phyloP scores from a whole-genome alignment of 1,140 invertebrate genomes.

The Drosophila littoralis region DNA sequence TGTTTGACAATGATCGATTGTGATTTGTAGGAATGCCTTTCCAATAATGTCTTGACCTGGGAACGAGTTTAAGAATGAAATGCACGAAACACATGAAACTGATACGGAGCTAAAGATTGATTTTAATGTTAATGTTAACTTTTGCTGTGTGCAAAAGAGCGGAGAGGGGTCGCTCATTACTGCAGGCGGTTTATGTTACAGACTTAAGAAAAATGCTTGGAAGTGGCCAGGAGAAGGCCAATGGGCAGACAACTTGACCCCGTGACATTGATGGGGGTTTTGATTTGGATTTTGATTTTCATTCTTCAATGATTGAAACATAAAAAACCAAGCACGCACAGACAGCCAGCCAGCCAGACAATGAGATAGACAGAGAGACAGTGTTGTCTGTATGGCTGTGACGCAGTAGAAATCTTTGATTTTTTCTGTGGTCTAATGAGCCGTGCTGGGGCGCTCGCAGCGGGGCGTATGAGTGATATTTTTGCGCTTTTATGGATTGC shows the following conservation, averaged over 20 bases:
- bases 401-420: slow-evolving; percentile 45
- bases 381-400: slow-evolving; percentile 19
- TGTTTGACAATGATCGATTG: slow-evolving; percentile 76
- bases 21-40: slow-evolving; percentile 66
- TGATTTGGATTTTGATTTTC: slow-evolving; percentile 75
- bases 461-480: slow-evolving; percentile 79
- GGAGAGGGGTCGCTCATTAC: slow-evolving; percentile 40
- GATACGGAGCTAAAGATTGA: slow-evolving; percentile 74
- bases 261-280: slow-evolving; percentile 78
- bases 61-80: slow-evolving; percentile 39
- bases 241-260: slow-evolving; percentile 7
- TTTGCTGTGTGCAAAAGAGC: slow-evolving; percentile 20
- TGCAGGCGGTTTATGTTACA: slow-evolving; percentile 69
- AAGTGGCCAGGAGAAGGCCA: slow-evolving; percentile 27
- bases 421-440: slow-evolving; percentile 63
- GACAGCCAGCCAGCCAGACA: slow-evolving; percentile 15
- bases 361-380: slow-evolving; percentile 16
- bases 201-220: slow-evolving; percentile 66
- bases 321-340: slow-evolving; percentile 50
- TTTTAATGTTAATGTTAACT: slow-evolving; percentile 61
- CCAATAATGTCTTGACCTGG: slow-evolving; percentile 57
- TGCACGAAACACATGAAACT: slow-evolving; percentile 57
- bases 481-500: slow-evolving; percentile 61
- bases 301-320: slow-evolving; percentile 81
- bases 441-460: slow-evolving; percentile 55